These are phyloP conservation scores for Molossus molossus DNA, from an alignment of 2,797 vertebrate species.

Conservation along the genomic window DNA sequence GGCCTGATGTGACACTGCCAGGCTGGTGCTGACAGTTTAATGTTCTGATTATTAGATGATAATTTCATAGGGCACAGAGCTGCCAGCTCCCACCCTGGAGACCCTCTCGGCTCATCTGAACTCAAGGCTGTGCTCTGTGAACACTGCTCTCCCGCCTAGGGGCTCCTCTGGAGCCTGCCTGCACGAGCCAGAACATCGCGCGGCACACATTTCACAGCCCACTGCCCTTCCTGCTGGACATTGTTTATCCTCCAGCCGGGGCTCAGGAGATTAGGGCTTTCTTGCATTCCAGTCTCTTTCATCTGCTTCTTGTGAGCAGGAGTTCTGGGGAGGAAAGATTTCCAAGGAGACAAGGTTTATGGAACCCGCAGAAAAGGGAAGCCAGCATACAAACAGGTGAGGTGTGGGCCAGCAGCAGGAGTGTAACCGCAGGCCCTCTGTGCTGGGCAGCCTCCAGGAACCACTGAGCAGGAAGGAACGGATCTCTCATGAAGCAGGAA, in stretches of 20 bases:
- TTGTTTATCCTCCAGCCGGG: constrained; percentile 67
- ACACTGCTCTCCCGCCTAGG: constrained; percentile 22
- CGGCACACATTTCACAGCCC: constrained; percentile 69
- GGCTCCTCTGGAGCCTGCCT: constrained; percentile 59
- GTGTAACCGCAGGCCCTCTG: not conserved
- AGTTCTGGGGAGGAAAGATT: not conserved
- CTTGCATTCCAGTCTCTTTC: constrained; percentile 36
- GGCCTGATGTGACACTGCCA: not conserved
- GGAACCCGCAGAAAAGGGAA: not conserved
- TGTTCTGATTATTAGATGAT: constrained; percentile 47
- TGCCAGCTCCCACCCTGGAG: not conserved
- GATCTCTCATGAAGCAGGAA: constrained; percentile 71
- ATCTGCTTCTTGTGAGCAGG: not conserved
- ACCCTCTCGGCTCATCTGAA: not conserved
- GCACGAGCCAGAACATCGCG: constrained; percentile 30
- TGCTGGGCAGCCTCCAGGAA: not conserved
- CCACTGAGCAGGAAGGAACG: not conserved
- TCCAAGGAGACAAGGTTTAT: not conserved
- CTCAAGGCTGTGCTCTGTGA: not conserved
- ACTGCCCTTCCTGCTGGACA: constrained; percentile 74
- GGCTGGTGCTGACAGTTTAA: not conserved
- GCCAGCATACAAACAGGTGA: constrained; percentile 64
- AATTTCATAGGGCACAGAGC: not conserved
- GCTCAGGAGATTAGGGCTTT: constrained; percentile 59
- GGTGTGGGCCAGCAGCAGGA: not conserved